These are phyloP conservation scores for Sphaerophoria taeniata DNA, from an alignment of 2,888 invertebrate species.

Conservation along the genomic window DNA sequence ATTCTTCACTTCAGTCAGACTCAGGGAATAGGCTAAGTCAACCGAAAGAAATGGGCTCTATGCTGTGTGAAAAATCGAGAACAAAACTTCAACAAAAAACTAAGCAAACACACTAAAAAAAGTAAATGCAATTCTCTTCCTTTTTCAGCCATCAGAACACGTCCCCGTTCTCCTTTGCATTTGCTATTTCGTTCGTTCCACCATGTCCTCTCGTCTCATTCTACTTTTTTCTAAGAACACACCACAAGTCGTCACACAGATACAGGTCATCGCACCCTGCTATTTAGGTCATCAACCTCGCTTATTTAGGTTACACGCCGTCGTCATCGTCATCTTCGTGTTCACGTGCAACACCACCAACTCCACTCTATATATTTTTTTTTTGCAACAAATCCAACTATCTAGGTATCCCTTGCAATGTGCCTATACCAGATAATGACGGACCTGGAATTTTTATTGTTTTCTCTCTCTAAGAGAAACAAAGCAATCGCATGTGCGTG, in stretches of 20 bases:
- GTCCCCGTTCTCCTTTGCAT: background rate
- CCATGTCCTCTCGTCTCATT: constrained; percentile 26
- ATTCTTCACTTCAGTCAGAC: background rate
- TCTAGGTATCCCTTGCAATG: constrained; percentile 2
- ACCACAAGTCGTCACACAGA: constrained; percentile 69
- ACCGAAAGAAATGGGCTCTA: constrained; percentile 20
- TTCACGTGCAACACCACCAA: constrained; percentile 31
- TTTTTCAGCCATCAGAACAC: constrained; percentile 17
- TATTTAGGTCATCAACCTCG: constrained; percentile 83
- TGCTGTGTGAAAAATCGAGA: constrained; percentile 43
- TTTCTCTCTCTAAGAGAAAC: constrained; percentile 32
- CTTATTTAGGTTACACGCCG: constrained; percentile 79
- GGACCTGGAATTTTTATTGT: constrained; percentile 8
- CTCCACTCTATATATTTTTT: background rate
- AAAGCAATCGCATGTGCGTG: background rate
- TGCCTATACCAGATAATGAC: constrained; percentile 1
- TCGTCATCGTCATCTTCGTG: background rate
- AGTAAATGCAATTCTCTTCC: constrained; percentile 56
- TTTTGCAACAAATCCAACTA: constrained; percentile 2
- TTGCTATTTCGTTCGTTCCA: background rate
- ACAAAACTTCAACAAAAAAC: constrained; percentile 24
- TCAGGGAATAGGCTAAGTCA: constrained; percentile 18
- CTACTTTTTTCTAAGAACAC: constrained; percentile 39
- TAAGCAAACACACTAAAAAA: constrained; percentile 18
- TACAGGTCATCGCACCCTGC: constrained; percentile 82